Evolutionary conservation across 1,140 invertebrate species (phyloP).

Genomic region (Drosophila mojavensis): DNA sequence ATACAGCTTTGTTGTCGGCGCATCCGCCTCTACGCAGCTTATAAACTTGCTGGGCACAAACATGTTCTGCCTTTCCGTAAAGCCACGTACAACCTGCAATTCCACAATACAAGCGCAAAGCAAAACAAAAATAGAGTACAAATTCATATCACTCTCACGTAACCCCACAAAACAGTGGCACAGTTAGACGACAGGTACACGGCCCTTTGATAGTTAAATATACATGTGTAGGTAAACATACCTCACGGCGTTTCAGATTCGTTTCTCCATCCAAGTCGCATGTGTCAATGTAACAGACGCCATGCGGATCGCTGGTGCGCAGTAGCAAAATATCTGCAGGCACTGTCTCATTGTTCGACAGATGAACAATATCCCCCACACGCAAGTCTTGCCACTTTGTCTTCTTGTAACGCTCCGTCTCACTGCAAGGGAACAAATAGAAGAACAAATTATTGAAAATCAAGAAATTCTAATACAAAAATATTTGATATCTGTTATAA

Average conservation of each 20-base stretch:
- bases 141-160: not conserved
- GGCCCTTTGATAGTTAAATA: not conserved
- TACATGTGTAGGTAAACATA: constrained; percentile 68
- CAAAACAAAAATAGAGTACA: not conserved
- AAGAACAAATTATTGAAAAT: not conserved
- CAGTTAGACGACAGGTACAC: not conserved
- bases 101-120: not conserved
- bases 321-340: constrained; percentile 97
- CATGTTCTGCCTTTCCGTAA: constrained; percentile 87
- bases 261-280: constrained; percentile 99
- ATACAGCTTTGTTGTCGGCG: constrained; percentile 97
- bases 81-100: constrained; percentile 83
- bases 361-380: constrained; percentile 97
- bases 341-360: constrained; percentile 98
- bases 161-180: not conserved
- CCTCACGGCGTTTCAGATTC: constrained; percentile 98
- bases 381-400: constrained; percentile 95
- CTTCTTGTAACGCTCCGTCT: constrained; percentile 92
- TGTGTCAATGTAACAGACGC: constrained; percentile 98
- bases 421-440: constrained; percentile 85
- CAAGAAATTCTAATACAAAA: too few species aligned
- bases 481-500: too few species aligned
- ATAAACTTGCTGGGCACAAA: constrained; percentile 93
- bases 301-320: constrained; percentile 95
- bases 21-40: constrained; percentile 94